Percentiles rank a stretch among this genome's conserved stretches.
phyloP scores from a whole-genome alignment of 1,140 invertebrate species.

The Colletes gigas region DNA sequence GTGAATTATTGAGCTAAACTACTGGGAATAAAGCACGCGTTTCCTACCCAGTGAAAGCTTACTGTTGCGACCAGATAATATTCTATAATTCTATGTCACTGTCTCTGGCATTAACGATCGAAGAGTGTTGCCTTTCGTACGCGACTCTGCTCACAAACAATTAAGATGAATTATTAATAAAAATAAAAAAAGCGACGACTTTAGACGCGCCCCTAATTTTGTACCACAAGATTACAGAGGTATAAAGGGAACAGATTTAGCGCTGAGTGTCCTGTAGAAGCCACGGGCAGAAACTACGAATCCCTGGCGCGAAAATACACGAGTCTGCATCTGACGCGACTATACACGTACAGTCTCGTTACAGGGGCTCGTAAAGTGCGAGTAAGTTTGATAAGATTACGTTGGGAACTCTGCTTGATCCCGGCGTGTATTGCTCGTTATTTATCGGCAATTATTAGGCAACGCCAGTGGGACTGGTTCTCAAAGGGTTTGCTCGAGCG shows the following conservation, averaged over 20 bases:
- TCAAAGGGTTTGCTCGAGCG: not conserved
- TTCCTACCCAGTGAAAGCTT: not conserved
- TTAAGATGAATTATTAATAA: too few species aligned
- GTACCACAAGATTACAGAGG: too few species aligned
- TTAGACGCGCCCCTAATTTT: too few species aligned
- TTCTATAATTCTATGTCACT: not conserved
- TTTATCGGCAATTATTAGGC: constrained; percentile 30
- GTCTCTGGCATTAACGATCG: not conserved
- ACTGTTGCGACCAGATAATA: not conserved
- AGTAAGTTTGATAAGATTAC: constrained; percentile 28
- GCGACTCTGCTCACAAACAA: too few species aligned
- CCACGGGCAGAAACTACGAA: not conserved
- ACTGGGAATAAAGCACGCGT: not conserved
- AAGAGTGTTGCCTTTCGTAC: not conserved
- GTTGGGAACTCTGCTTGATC: not conserved
- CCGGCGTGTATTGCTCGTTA: constrained; percentile 11
- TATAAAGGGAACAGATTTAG: too few species aligned
- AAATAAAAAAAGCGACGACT: too few species aligned
- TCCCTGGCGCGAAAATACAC: not conserved
- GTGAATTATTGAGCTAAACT: constrained; percentile 9
- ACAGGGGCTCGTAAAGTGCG: not conserved
- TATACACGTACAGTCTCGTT: not conserved
- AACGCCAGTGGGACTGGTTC: not conserved
- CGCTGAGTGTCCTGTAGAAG: too few species aligned
- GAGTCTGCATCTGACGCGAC: not conserved